These are phyloP conservation scores for Odontocolon sp. DNA, from an alignment of 2,888 invertebrate genomes.

Conservation along the genomic window DNA sequence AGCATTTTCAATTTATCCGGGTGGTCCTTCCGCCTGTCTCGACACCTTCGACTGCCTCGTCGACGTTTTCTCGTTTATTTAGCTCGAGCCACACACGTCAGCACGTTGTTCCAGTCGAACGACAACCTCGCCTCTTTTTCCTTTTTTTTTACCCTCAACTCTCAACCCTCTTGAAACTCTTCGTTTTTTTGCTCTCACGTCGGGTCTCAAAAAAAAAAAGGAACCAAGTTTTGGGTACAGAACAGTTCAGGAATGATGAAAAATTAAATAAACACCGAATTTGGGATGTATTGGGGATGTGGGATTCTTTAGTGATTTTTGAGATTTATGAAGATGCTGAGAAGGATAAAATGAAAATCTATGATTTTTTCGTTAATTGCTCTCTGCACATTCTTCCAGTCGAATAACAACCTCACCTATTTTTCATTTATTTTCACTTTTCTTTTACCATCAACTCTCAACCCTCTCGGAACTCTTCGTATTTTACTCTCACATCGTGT, in stretches of 20 bases:
- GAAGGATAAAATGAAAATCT: no score
- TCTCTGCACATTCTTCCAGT: slow-evolving; percentile 45
- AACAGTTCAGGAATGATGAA: no score
- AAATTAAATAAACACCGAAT: no score
- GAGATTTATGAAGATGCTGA: no score
- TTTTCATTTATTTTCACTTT: no score
- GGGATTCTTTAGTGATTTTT: no score
- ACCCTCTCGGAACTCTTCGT: background rate
- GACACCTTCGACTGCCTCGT: slow-evolving; percentile 32
- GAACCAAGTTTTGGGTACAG: no score
- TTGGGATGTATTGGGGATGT: no score
- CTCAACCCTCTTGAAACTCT: slow-evolving; percentile 2
- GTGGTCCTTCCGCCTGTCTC: slow-evolving; percentile 51
- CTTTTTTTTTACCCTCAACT: slow-evolving; percentile 45
- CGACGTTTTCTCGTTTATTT: slow-evolving; percentile 58
- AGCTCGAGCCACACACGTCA: slow-evolving; percentile 39
- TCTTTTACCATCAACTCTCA: slow-evolving; percentile 37
- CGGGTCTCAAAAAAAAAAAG: no score
- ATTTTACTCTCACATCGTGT: background rate
- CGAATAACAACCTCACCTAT: slow-evolving; percentile 36
- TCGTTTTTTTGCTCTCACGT: background rate
- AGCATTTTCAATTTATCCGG: slow-evolving; percentile 69
- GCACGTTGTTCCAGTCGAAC: slow-evolving; percentile 46
- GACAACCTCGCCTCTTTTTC: slow-evolving; percentile 37
- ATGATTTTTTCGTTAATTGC: no score